A percentile compares a stretch with the other conserved stretches of the same genome.
Evolutionary conservation across 1,140 invertebrate genomes (phyloP).

Genomic region (Tetragonula clypearis): DNA sequence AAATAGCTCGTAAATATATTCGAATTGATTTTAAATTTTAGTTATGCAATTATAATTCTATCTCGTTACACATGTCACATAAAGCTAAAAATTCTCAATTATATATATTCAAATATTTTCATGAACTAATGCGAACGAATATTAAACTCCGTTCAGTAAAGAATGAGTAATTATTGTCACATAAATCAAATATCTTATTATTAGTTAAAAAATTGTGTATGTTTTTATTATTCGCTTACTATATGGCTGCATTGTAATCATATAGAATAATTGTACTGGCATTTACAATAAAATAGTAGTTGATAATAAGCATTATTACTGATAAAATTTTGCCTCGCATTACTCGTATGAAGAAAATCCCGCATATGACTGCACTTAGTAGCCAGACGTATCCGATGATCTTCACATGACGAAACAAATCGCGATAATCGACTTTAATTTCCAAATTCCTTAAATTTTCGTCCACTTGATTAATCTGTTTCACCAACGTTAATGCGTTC

Average conservation of each 20-base stretch:
- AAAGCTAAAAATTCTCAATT: too few species aligned
- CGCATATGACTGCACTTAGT: fast-evolving
- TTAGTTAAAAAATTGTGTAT: too few species aligned
- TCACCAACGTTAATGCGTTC: neutral
- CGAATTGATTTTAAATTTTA: too few species aligned
- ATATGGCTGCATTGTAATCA: constrained; percentile 17
- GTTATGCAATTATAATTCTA: too few species aligned
- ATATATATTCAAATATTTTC: too few species aligned
- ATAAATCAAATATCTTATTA: too few species aligned
- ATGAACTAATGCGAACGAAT: too few species aligned
- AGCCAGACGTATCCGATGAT: neutral
- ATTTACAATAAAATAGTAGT: fast-evolving
- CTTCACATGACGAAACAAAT: neutral
- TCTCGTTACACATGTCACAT: too few species aligned
- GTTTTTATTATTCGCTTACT: constrained; percentile 21
- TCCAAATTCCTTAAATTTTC: constrained; percentile 35
- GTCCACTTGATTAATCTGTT: constrained; percentile 31
- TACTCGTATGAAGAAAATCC: neutral
- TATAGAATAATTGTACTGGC: neutral
- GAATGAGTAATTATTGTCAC: too few species aligned
- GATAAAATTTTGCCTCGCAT: too few species aligned
- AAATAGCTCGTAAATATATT: too few species aligned
- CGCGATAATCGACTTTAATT: neutral
- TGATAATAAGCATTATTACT: neutral
- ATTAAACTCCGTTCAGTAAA: too few species aligned